A percentile compares a stretch with the other conserved stretches of the same genome.
These are phyloP conservation scores for Rhyzopertha dominica DNA, from an alignment of 1,140 invertebrate species.

Conservation along the genomic window DNA sequence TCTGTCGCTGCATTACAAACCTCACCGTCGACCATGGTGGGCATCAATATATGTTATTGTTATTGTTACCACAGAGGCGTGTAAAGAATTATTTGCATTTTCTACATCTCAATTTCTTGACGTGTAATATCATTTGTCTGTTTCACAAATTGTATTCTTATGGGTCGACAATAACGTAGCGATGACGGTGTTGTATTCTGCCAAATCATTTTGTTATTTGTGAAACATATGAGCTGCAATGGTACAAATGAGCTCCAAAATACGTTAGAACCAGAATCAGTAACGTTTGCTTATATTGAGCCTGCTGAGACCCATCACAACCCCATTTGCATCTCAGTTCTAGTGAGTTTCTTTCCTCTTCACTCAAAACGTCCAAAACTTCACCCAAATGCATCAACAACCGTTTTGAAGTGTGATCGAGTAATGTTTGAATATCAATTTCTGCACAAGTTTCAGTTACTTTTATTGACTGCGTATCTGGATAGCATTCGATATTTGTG, in stretches of 20 bases:
- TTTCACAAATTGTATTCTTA: conserved; percentile 26
- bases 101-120: conserved; percentile 18
- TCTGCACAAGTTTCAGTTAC: conserved; percentile 34
- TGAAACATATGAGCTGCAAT: conserved; percentile 30
- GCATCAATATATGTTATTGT: too few species aligned
- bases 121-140: conserved; percentile 19
- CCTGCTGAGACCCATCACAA: conserved; percentile 37
- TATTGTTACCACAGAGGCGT: too few species aligned
- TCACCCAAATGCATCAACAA: conserved; percentile 32
- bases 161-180: conserved; percentile 21
- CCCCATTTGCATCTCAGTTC: conserved; percentile 34
- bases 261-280: conserved; percentile 29
- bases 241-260: conserved; percentile 39
- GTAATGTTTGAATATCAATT: conserved; percentile 35
- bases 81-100: conserved; percentile 20
- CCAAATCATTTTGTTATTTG: conserved; percentile 27
- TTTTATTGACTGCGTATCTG: conserved; percentile 19
- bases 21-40: too few species aligned
- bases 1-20: too few species aligned
- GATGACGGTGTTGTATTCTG: conserved; percentile 24
- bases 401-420: conserved; percentile 32
- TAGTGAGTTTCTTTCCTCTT: conserved; percentile 25
- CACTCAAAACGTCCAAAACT: conserved; percentile 24
- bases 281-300: conserved; percentile 37
- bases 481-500: conserved; percentile 36